Evolutionary conservation across 2,113 vertebrate species (phyloP).

Genomic region (Turdus rufiventris): DNA sequence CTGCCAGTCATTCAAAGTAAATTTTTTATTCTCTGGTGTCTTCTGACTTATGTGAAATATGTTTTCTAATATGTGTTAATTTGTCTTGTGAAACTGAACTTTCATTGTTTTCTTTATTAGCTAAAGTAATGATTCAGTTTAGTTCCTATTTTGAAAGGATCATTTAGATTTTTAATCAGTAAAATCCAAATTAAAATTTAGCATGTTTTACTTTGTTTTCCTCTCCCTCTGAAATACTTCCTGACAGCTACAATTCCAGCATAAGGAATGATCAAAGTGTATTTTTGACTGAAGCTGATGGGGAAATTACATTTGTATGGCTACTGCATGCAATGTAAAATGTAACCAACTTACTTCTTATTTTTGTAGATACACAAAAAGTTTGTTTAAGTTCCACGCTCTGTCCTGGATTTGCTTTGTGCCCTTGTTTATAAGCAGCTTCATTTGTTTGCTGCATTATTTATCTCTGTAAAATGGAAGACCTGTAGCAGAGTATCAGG

Average conservation of each 20-base stretch:
- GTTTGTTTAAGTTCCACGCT: not conserved
- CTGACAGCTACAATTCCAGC: not conserved
- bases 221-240: not conserved
- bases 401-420: not conserved
- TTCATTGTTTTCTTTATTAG: slow-evolving; percentile 14
- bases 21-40: slow-evolving; percentile 11
- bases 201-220: not conserved
- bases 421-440: not conserved
- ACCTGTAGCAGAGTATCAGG: not conserved
- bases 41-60: not conserved
- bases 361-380: not conserved
- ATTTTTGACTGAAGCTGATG: not conserved
- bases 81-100: not conserved
- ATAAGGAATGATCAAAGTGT: not conserved
- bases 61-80: not conserved
- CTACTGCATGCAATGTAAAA: not conserved
- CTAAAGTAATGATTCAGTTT: not conserved
- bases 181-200: slow-evolving; percentile 1
- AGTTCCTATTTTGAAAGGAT: not conserved
- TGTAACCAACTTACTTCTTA: not conserved
- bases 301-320: not conserved
- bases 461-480: not conserved
- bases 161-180: not conserved
- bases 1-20: not conserved
- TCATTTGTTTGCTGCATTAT: not conserved